Evolutionary conservation across 2,888 invertebrate genomes (phyloP), one percentile per base, ranked within the genome.

Genomic region (Drosophila ustulata): DNA sequence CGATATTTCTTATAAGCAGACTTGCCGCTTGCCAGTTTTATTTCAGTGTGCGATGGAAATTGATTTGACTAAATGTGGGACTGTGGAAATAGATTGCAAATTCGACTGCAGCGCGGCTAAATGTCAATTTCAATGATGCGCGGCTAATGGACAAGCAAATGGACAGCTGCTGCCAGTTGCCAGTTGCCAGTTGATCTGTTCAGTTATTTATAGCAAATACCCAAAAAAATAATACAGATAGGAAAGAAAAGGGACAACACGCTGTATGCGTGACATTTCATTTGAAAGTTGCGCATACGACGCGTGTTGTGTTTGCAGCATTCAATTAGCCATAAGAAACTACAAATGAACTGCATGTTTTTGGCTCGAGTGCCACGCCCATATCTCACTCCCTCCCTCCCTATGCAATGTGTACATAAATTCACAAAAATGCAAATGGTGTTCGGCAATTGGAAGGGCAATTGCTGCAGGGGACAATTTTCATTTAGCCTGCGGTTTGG

Each of bases 91-190:
- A 39, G 52, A 71, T 69, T 69, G 65, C 58, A 58, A 66, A 66
- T 71, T 52, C 57, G 37, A 69, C 67, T 52, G 50, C 58, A 69
- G 4, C 52, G 53, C 49, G 56, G 72, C 74, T 66, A 85, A 85
- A 79, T 88, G 88, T 71, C 86, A 85, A 77, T 82, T 82, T 63
- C 70, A 88, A 88, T 85, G 77, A 83, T 79, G 80, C 86, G 69
- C 58, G 43, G 63, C 79, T 82, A 79, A 88, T 82, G 88, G 88
- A 88, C 82, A 73, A 69, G 57, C 45, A 52, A 73, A 74, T 77
- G 65, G 80, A 73, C 77, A 82, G 80, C 73, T 66, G 47, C 13
- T 13, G n/a, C 37, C 28, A 39, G 13, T 39, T 61, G n/a, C 37
- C 28, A 39, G 13, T 39, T 61, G 47, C 43, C 26, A 43, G 43